A percentile compares a stretch with the other conserved stretches of the same genome.
Conservation (phyloP, 2,113 vertebrate genomes). For the Hoplias malabaricus region DNA sequence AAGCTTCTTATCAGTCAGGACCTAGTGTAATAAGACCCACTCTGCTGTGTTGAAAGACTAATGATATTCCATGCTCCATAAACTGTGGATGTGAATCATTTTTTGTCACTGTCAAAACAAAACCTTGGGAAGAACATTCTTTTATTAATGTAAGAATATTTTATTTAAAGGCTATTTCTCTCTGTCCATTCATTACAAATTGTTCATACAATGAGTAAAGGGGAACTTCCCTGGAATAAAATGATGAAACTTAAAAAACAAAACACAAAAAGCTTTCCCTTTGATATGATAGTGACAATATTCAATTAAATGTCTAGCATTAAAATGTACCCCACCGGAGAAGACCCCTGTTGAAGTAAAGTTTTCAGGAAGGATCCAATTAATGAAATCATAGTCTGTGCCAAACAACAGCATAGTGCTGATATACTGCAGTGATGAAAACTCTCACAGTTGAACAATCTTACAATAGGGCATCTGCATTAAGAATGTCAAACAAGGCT, state of each 20-base stretch:
- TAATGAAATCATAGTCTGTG: background rate
- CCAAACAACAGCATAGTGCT: background rate
- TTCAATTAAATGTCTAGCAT: background rate
- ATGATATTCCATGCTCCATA: background rate
- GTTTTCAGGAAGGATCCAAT: background rate
- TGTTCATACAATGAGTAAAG: too few relatives aligned
- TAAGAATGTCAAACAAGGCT: constrained; percentile 11
- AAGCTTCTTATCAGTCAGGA: too few relatives aligned
- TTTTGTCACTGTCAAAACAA: too few relatives aligned
- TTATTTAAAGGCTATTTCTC: background rate
- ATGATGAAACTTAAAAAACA: too few relatives aligned
- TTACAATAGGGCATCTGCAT: background rate
- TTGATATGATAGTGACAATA: too few relatives aligned
- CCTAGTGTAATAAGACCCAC: background rate
- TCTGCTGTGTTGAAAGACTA: background rate
- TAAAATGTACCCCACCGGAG: background rate
- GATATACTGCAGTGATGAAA: background rate
- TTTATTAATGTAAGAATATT: too few relatives aligned
- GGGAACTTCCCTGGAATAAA: too few relatives aligned
- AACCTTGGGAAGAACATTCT: too few relatives aligned
- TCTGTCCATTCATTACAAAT: background rate
- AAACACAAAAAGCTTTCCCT: too few relatives aligned
- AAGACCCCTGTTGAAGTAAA: background rate
- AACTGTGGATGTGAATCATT: background rate
- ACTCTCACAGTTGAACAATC: background rate